phyloP scores from a whole-genome alignment of 2,797 vertebrate genomes.

The Acrocephalus scirpaceus region DNA sequence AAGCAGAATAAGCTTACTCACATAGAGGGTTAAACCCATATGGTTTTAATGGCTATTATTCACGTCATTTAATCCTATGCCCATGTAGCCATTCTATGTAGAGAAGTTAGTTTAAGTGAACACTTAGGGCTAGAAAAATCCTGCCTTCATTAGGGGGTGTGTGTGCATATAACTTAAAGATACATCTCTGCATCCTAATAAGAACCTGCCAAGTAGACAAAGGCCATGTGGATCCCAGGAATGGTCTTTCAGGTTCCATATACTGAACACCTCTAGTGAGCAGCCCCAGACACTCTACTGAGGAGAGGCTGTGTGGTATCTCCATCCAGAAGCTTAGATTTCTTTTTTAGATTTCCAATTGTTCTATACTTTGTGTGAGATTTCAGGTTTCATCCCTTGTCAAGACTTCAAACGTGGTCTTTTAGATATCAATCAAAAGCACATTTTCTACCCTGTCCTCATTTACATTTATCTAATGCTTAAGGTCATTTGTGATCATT shows the following conservation, averaged over 20 bases:
- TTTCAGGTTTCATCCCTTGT: constrained; percentile 67
- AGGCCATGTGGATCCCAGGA: background rate
- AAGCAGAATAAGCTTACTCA: background rate
- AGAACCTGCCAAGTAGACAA: constrained; percentile 24
- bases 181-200: constrained; percentile 3
- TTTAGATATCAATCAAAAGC: constrained; percentile 83
- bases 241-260: background rate
- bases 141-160: constrained; percentile 19
- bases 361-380: constrained; percentile 32
- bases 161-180: background rate
- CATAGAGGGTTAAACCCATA: background rate
- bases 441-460: constrained; percentile 77
- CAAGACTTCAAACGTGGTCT: constrained; percentile 75
- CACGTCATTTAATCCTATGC: background rate
- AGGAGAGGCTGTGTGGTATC: background rate
- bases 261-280: background rate
- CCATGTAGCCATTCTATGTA: background rate
- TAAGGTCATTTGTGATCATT: constrained; percentile 93
- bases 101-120: constrained; percentile 34
- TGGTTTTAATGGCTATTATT: constrained; percentile 34
- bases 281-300: background rate
- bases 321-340: background rate
- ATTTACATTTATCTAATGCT: constrained; percentile 87
- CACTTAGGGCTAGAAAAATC: constrained; percentile 33
- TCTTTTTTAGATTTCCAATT: background rate